phyloP scores from a whole-genome alignment of 1,140 invertebrate species.

The Hermatobates lingyangjiaoensis region DNA sequence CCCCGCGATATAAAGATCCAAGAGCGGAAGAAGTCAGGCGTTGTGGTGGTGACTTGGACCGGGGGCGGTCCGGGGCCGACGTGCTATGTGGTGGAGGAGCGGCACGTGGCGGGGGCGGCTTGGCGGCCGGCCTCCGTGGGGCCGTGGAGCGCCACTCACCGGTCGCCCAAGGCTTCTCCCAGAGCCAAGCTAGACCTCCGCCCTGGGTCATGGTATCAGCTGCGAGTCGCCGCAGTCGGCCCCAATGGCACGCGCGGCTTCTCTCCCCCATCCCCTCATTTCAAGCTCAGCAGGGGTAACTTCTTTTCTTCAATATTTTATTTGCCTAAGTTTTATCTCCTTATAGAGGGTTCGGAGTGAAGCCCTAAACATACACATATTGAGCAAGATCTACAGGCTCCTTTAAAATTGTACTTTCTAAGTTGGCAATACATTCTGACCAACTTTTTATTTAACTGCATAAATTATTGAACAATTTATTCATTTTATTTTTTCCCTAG shows the following conservation, averaged over 20 bases:
- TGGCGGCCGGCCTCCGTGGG: conserved; percentile 26
- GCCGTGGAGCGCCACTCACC: conserved; percentile 28
- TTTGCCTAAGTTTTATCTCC: too few species aligned
- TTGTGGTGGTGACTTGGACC: background rate
- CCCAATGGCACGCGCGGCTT: conserved; percentile 45
- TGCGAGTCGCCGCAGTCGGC: conserved; percentile 50
- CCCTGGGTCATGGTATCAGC: conserved; percentile 55
- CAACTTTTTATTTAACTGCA: too few species aligned
- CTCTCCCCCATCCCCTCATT: conserved; percentile 38
- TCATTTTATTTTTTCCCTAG: too few species aligned
- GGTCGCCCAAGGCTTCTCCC: conserved; percentile 28
- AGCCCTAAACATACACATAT: too few species aligned
- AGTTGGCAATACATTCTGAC: too few species aligned
- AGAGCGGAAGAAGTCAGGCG: conserved; percentile 13
- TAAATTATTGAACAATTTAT: too few species aligned
- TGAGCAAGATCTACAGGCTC: too few species aligned
- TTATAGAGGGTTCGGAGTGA: too few species aligned
- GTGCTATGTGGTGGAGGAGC: background rate
- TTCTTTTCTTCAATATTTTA: too few species aligned
- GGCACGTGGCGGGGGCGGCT: background rate
- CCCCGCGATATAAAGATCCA: conserved; percentile 24
- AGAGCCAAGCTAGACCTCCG: conserved; percentile 35
- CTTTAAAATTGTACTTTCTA: too few species aligned
- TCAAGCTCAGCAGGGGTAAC: conserved; percentile 29
- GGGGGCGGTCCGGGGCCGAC: background rate